These are phyloP conservation scores for Drosophila hydei DNA, from an alignment of 1,140 invertebrate genomes.

Conservation along the genomic window DNA sequence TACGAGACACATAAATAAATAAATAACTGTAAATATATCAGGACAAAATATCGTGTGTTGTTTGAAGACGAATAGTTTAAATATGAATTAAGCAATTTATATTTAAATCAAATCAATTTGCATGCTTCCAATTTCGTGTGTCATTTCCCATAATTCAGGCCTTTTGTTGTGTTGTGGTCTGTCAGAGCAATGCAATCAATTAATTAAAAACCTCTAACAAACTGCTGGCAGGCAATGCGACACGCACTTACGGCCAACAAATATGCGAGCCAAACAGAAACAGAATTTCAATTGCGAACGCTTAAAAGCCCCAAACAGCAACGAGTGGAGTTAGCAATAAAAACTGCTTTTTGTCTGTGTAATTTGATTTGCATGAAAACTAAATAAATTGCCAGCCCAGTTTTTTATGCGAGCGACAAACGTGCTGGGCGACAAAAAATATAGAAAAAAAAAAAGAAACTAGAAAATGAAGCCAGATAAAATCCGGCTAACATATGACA, in stretches of 20 bases:
- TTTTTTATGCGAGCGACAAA: slow-evolving; percentile 23
- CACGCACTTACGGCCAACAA: slow-evolving; percentile 32
- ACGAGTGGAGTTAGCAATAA: slow-evolving; percentile 34
- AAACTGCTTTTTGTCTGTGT: slow-evolving; percentile 42
- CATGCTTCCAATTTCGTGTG: slow-evolving; percentile 5
- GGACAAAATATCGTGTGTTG: too few relatives aligned
- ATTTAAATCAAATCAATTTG: slow-evolving; percentile 30
- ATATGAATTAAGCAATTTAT: slow-evolving; percentile 31
- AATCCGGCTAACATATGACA: slow-evolving; percentile 38
- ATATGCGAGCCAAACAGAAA: slow-evolving; percentile 45
- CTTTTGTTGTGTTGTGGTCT: slow-evolving; percentile 28
- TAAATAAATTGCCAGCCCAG: slow-evolving; percentile 62
- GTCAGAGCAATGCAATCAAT: slow-evolving; percentile 67
- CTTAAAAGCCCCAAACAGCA: slow-evolving; percentile 20
- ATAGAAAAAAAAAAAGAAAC: not conserved
- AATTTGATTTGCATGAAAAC: slow-evolving; percentile 76
- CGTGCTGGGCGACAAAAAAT: not conserved
- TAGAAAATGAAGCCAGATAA: slow-evolving; percentile 25
- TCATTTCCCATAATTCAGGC: slow-evolving; percentile 17
- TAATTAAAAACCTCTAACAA: slow-evolving; percentile 60
- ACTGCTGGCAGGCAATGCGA: slow-evolving; percentile 22
- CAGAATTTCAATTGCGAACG: slow-evolving; percentile 55
- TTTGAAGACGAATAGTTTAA: not conserved
- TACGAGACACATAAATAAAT: not conserved
- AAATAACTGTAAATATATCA: not conserved